Base-by-base conservation (phyloP, 2,888 invertebrate genomes). In the Phengaris alcon region DNA sequence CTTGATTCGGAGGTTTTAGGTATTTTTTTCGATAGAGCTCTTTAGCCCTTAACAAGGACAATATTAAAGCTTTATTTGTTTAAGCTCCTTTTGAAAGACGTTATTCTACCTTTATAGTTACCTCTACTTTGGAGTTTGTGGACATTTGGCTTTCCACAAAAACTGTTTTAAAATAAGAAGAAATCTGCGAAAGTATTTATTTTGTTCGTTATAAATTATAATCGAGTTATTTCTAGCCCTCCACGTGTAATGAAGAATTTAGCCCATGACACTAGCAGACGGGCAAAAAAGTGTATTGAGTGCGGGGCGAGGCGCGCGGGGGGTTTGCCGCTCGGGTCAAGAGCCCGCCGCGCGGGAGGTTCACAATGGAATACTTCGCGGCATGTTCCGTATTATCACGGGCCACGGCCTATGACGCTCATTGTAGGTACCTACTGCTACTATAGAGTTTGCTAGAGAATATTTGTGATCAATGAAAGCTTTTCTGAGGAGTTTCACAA, bases 251-350 rank as follows among this genome's bases (percentile, higher is more conserved):
- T 15, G 51, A 52, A 51, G 35, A 51, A 72, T 72, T 72, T 72
- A 72, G 72, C 72, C 72, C 54, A 72, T 72, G 72, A 72, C 72
- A 72, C 72, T 72, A 13, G 52, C 72, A 72, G 72, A 72, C 72
- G 72, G 35, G 70, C 52, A 72, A 72, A 72, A 72, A 72, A 10
- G 68, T 72, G 22, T 22, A 72, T 52, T 22, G 52, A 72, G 72
- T 51, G 72, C 15, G 69, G 15, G 22, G 48, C 68, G 68, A 15
- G 10, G 69, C 15, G 59, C 6, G 69, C n/a, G 70, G 70, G 51
- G 54, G 54, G 6, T 22, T 22, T 22, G 22, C 22, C 22, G 22
- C 12, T 35, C 52, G 72, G 72, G 72, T 72, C 72, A 72, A 72
- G 72, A 72, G 72, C 72, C 72, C 15, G 72, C 12, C 64, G 64